Evolutionary conservation across 2,797 vertebrate species (phyloP), one percentile per base, ranked within the genome.

Genomic region (Acanthurus tractus): DNA sequence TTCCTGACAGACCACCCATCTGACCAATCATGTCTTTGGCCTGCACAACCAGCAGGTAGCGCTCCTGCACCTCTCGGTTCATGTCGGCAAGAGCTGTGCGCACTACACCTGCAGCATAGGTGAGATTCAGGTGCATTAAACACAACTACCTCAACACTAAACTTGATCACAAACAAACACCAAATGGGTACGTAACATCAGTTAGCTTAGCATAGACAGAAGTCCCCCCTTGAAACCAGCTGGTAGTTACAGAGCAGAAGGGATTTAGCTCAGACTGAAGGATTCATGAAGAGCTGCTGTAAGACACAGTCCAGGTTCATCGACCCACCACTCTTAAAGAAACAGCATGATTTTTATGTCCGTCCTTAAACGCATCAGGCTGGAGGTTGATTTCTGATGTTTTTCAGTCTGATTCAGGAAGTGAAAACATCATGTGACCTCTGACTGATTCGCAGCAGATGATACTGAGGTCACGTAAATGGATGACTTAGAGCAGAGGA

Each of bases 1-100:
- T 98, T 52, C 97, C 97, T 4, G 97, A 97, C 25, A 98, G 94
- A 49, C 97, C 97, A 10, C 97, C 97, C 76, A 96, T 96, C 92
- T 97, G 97, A 67, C 97, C 97, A 78, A 97, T 96, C 97, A 98
- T 98, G 92, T 98, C 97, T 87, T 97, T 97, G 82, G 97, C 97
- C 87, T 98, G 97, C 83, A 98, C 95, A 54, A 98, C 96, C 74
- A 98, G 88, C 64, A 97, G 92, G 81, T 97, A 98, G 64, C 94
- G 96, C 76, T 98, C 97, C 87, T 93, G 95, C 54, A 95, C 93
- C 91, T 98, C 97, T 70, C 97, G 95, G 81, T 98, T 97, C 96
- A 98, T 96, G 81, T 97, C 96, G 0, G 97, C 95, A 62, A 97
- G 95, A 53, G 97, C 97, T 12, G 97, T 98, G 83, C 96, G 95